Evolutionary conservation across 2,113 vertebrate species (phyloP).

Genomic region (Pangasianodon hypophthalmus): DNA sequence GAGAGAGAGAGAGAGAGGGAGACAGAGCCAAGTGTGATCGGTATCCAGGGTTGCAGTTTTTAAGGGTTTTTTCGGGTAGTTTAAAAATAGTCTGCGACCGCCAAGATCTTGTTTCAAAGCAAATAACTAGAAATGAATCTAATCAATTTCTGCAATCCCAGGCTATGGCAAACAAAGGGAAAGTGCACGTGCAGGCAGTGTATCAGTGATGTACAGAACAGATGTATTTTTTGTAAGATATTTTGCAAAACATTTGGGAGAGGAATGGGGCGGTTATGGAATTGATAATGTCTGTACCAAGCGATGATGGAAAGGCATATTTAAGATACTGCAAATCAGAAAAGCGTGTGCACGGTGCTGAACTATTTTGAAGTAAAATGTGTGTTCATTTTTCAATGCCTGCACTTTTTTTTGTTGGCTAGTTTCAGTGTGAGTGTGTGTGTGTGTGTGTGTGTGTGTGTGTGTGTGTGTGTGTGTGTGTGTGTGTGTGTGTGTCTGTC

Average conservation of each 20-base stretch:
- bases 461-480: too few relatives aligned
- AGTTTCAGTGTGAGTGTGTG: too few relatives aligned
- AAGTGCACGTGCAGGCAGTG: neutral
- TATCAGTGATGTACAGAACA: neutral
- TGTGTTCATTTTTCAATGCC: neutral
- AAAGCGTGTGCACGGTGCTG: too few relatives aligned
- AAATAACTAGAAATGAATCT: neutral
- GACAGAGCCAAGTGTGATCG: neutral
- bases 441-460: too few relatives aligned
- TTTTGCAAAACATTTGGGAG: neutral
- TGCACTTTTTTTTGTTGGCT: neutral
- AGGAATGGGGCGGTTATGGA: too few relatives aligned
- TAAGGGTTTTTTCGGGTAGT: neutral
- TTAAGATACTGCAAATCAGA: too few relatives aligned
- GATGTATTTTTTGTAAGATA: neutral
- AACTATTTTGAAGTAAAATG: too few relatives aligned
- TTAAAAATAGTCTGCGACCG: neutral
- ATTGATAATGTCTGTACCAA: neutral
- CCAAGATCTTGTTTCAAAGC: neutral
- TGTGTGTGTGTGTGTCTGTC: neutral
- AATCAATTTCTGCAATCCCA: neutral
- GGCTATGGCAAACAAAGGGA: neutral
- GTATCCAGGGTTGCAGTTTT: neutral
- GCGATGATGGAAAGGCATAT: too few relatives aligned
- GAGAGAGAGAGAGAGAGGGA: neutral